Evolutionary conservation across 2,113 vertebrate species (phyloP), one percentile per base, ranked within the genome.

Genomic region (Carassius gibelio): DNA sequence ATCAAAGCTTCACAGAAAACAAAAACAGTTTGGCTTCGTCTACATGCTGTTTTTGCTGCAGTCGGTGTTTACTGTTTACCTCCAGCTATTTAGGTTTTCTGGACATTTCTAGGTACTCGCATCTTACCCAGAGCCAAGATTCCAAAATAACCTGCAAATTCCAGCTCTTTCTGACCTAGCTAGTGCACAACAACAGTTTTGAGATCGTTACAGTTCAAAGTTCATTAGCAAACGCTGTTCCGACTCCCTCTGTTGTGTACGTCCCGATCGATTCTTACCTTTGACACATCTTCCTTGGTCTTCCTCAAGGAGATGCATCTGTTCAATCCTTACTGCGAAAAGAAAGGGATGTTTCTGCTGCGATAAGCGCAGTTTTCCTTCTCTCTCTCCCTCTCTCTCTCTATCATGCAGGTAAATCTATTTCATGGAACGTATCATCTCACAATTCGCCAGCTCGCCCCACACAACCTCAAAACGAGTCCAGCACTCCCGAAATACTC

Each of bases 241-340:
- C 23, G 34, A 57, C 74, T 68, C 61, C 75, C 42, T 68, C 23
- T 69, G 36, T 11, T 23, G 26, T 23, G 13, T 4, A 15, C 15
- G 26, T 26, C 19, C 21, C 21, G 19, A 75, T 52, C 50, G 66
- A 77, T 87, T 82, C 88, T 86, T 88, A 90, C 90, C 90, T 91
- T 88, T 89, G 85, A 89, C 86, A 82, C 90, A 88, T 85, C 85
- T 89, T 71, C 75, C 80, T 80, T 83, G 88, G 90, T 91, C 88
- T 84, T 89, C 90, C 36, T 89, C 88, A 83, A 87, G 61, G 71
- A 91, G 86, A 90, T 90, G 88, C 90, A 91, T 91, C 90, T 88
- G 89, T 89, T 87, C 57, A 86, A 86, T 79, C 80, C 78, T 82
- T 69, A 55, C 81, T 45, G 55, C 34, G 45, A 84, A 79, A 84